Evolutionary conservation across 2,888 invertebrate species (phyloP).

Genomic region (Steromphala cineraria): DNA sequence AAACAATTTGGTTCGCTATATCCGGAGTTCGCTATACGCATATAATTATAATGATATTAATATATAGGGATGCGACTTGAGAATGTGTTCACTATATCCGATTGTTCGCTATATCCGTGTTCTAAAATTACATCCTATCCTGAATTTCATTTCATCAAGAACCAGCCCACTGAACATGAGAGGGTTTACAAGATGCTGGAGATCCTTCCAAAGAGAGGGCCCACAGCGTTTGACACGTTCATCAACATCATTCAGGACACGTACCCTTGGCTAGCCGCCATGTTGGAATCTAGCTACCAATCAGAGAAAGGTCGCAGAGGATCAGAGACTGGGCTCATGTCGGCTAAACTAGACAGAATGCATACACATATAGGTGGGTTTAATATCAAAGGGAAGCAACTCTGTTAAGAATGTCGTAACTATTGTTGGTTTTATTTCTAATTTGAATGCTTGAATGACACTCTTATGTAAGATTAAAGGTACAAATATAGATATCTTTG

Average conservation of each 20-base stretch:
- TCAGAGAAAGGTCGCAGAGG: slow-evolving; percentile 24
- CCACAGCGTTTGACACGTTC: slow-evolving; percentile 58
- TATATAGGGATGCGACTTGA: too few relatives aligned
- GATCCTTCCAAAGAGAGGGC: slow-evolving; percentile 59
- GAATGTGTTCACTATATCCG: too few relatives aligned
- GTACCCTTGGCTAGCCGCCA: slow-evolving; percentile 60
- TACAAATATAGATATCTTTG: too few relatives aligned
- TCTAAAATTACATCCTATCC: too few relatives aligned
- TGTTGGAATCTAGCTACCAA: slow-evolving; percentile 38
- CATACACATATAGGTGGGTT: background rate
- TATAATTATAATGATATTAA: too few relatives aligned
- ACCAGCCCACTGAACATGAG: slow-evolving; percentile 47
- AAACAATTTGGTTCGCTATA: too few relatives aligned
- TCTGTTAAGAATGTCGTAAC: background rate
- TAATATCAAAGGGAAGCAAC: background rate
- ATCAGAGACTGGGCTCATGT: slow-evolving; percentile 29
- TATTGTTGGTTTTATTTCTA: background rate
- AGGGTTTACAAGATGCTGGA: slow-evolving; percentile 55
- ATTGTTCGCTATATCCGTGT: too few relatives aligned
- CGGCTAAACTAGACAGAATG: slow-evolving; percentile 26
- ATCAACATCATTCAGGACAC: slow-evolving; percentile 48
- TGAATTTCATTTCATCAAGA: background rate
- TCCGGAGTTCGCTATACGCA: too few relatives aligned
- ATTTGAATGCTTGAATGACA: too few relatives aligned
- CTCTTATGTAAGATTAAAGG: too few relatives aligned